phyloP scores from a whole-genome alignment of 2,797 vertebrate species.

The Harpagifer antarcticus region DNA sequence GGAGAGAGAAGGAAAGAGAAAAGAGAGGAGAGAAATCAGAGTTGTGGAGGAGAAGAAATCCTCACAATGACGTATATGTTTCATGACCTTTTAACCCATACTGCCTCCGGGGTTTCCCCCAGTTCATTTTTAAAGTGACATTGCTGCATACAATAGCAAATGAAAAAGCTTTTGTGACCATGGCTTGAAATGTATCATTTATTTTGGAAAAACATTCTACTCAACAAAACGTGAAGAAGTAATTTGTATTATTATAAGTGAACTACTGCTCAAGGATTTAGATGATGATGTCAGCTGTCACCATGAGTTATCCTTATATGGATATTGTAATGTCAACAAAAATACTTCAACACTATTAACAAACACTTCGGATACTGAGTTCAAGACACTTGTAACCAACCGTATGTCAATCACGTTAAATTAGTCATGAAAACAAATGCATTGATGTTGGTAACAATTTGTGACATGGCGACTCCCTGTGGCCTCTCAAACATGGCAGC shows the following conservation, averaged over 20 bases:
- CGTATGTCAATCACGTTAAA: neutral
- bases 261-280: conserved; percentile 2
- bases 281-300: conserved; percentile 30
- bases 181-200: neutral
- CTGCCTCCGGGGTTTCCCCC: neutral
- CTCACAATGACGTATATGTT: neutral
- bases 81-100: conserved; percentile 24
- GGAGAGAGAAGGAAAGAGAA: conserved; percentile 17
- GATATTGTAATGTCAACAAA: neutral
- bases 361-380: neutral
- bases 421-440: neutral
- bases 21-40: conserved; percentile 20
- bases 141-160: neutral
- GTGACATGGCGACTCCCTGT: neutral
- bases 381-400: neutral
- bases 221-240: neutral
- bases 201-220: too few species aligned
- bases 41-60: neutral
- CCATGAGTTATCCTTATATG: conserved; percentile 24
- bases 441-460: neutral
- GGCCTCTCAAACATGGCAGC: conserved; percentile 15
- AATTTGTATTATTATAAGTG: neutral
- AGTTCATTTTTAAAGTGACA: neutral
- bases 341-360: neutral
- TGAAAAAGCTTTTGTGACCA: neutral